Percentiles rank a stretch among this genome's conserved stretches.
Conservation (phyloP, 1,140 invertebrate species). For the Lepidurus arcticus region DNA sequence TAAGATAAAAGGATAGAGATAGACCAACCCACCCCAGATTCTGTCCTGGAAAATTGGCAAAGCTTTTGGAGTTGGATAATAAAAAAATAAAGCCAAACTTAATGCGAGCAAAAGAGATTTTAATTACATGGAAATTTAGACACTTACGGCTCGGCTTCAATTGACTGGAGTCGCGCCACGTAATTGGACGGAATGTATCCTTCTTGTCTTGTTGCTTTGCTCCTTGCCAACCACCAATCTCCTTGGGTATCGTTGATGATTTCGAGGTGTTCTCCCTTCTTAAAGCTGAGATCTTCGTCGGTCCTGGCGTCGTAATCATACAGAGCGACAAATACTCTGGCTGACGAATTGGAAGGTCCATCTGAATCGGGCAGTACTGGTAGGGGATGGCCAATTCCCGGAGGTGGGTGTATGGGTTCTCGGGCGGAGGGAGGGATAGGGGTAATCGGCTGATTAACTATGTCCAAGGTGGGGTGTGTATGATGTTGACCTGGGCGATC, state of each 20-base stretch:
- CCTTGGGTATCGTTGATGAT: conserved; percentile 97
- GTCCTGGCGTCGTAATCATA: conserved; percentile 99
- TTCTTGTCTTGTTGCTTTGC: conserved; percentile 87
- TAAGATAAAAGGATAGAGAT: no score
- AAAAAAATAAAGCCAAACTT: not conserved
- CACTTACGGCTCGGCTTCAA: conserved; percentile 98
- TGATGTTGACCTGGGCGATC: not conserved
- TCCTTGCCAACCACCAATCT: conserved; percentile 98
- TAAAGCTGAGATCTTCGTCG: conserved; percentile 96
- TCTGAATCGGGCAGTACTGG: conserved; percentile 29
- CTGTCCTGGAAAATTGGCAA: no score
- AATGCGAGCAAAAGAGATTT: not conserved
- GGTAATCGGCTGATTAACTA: conserved; percentile 2
- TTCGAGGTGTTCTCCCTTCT: conserved; percentile 96
- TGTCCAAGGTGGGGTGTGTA: not conserved
- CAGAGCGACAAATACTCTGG: conserved; percentile 90
- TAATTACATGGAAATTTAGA: conserved; percentile 39
- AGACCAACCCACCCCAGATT: no score
- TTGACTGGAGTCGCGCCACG: conserved; percentile 96
- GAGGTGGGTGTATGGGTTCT: conserved; percentile 10
- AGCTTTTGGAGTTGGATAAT: not conserved
- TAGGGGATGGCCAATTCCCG: not conserved
- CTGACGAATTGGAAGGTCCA: conserved; percentile 39
- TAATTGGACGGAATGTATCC: conserved; percentile 99
- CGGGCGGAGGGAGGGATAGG: not conserved